Base-by-base conservation (phyloP, 2,888 invertebrate species). In the Drosophila borborema region DNA sequence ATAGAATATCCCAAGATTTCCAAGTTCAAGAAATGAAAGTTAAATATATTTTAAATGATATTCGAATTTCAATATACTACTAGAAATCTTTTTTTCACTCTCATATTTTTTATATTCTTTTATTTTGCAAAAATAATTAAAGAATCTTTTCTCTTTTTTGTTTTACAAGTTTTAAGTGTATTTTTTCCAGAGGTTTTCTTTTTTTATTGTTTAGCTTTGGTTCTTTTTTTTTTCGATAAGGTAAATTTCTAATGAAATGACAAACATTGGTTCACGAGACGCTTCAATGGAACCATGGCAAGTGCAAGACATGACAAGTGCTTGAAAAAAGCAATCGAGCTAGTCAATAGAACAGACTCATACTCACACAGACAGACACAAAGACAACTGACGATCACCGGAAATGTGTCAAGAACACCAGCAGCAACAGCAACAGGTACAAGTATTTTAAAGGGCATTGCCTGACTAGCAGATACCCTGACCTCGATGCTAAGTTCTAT, bases 191-290 rank as follows among this genome's bases (percentile, higher is more conserved):
- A 53, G 18, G n/a, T n/a, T 23, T 58, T 49, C 64, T 7, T 16
- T 28, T 60, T 16, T 65, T 3, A 3, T 45, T 20, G 1, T 23
- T 53, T 34, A 8, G n/a, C 10, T 5, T 34, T 36, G 38, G 45
- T 63, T 56, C 34, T n/a, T n/a, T 64, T 43, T 59, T 59, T 65
- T 34, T 40, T 64, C 64, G 78, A 82, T 84, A 82, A 83, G 79
- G 68, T 65, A 28, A 72, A 69, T 72, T 81, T 81, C 78, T 73
- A 83, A 80, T 66, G 74, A 81, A 83, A 80, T 81, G 80, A 74
- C 81, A 74, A 68, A 81, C 64, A 63, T 68, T 66, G 40, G 62
- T 63, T 66, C 69, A 77, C 64, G 65, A 60, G 59, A 28, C 46
- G 64, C 56, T 70, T 45, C 55, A 70, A 70, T 53, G 66, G 72